phyloP scores from a whole-genome alignment of 2,888 invertebrate genomes.

The Masnerella sp. region DNA sequence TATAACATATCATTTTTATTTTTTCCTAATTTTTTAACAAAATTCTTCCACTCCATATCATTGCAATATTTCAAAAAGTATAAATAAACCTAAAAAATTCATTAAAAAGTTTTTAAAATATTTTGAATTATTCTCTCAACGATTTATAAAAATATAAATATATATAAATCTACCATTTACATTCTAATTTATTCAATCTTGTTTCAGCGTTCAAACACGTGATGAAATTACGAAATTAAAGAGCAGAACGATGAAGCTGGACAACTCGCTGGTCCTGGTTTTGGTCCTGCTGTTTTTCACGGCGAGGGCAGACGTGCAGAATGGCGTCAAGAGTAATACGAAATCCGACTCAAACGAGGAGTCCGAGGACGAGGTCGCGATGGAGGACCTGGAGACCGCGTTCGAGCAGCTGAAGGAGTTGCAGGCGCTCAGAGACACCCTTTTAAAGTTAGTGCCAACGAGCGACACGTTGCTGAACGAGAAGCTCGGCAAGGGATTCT shows the following conservation, averaged over 20 bases:
- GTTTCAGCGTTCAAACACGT: conserved; percentile 37
- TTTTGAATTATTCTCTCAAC: too few relatives aligned
- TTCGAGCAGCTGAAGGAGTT: conserved; percentile 68
- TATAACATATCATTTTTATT: too few relatives aligned
- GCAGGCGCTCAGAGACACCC: conserved; percentile 66
- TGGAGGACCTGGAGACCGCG: conserved; percentile 55
- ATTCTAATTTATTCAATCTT: too few relatives aligned
- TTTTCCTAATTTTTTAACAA: too few relatives aligned
- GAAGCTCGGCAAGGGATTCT: conserved; percentile 61
- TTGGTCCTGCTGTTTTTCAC: conserved; percentile 63
- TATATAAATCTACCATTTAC: too few relatives aligned
- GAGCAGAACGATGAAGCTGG: conserved; percentile 60
- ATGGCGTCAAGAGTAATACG: conserved; percentile 57
- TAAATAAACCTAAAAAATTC: too few relatives aligned
- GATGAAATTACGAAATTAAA: conserved; percentile 57
- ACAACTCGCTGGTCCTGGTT: conserved; percentile 59
- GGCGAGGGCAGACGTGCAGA: conserved; percentile 62
- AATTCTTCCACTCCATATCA: too few relatives aligned
- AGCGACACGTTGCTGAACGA: conserved; percentile 64
- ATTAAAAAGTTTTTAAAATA: too few relatives aligned
- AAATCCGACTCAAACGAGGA: conserved; percentile 65
- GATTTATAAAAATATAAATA: too few relatives aligned
- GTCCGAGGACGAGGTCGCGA: conserved; percentile 63
- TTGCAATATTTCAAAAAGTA: too few relatives aligned
- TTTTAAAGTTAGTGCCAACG: conserved; percentile 66